Base-by-base conservation (phyloP, 2,888 invertebrate genomes). In the Tineola bisselliella region DNA sequence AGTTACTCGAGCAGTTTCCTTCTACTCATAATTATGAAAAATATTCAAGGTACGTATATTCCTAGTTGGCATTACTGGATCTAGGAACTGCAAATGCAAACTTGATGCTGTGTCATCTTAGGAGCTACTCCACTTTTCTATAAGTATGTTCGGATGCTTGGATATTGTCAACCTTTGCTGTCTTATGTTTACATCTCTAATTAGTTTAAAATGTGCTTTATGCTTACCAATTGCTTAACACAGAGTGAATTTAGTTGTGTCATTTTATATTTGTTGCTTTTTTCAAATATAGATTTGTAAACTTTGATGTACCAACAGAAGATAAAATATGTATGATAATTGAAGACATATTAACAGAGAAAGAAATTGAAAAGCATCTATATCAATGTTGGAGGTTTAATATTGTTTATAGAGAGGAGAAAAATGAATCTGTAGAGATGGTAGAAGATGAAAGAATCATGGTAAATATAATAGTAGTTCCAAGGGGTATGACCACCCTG, bases 351-450 rank as follows among this genome's bases (percentile, higher is more conserved):
- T 74, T 74, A 0, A 74, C 79, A 0, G 77, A 81, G 64, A 82
- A 84, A 5, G 84, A 87, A 62, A 70, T 86, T 1, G 81, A 84
- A 61, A 77, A 78, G 62, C 83, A 84, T 63, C 66, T 84, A 59
- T 77, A 77, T 65, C 82, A 81, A 52, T 84, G 84, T 59, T 87
- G 86, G 86, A 73, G 77, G 62, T 83, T 79, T 65, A 79, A 81
- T 63, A 75, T 73, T 66, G 69, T 84, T 19, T 66, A 73, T 59
- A 78, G 78, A 31, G 76, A 78, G 31, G 48, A 48, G 25, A 19
- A 19, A 11, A 19, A 11, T 19, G 52, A 52, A n/a, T 52, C 52
- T 25, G n/a, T 13, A 11, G 38, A 38, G n/a, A 38, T 38, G 10
- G 10, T 38, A 12, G 38, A 38, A 38, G 38, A 38, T 38, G 38